A percentile compares a stretch with the other conserved stretches of the same genome.
These are phyloP conservation scores for Scolopax bukidnonensis DNA, from an alignment of 2,797 vertebrate species.

Conservation along the genomic window DNA sequence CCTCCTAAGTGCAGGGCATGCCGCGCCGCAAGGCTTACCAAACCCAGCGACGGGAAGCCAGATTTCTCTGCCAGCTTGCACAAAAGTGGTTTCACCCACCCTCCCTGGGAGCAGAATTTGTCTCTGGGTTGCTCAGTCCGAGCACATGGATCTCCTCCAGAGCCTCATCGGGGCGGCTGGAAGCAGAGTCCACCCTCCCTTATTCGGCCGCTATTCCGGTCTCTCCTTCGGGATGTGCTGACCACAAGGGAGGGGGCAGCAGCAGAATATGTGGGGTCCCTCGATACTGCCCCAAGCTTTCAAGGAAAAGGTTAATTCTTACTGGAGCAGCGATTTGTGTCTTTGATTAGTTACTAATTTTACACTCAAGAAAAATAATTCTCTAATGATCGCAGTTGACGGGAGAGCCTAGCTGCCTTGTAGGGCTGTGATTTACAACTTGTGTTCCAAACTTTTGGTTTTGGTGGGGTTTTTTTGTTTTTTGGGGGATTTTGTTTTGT, in stretches of 20 bases:
- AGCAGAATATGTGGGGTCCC: not conserved
- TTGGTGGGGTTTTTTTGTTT: no score
- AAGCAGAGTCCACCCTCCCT: not conserved
- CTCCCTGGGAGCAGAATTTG: not conserved
- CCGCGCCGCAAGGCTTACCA: not conserved
- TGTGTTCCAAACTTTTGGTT: not conserved
- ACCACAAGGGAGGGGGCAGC: not conserved
- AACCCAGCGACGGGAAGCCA: rapidly evolving
- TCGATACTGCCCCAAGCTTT: not conserved
- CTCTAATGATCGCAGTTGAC: not conserved
- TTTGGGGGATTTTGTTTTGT: no score
- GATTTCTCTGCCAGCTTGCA: not conserved
- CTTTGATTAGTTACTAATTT: slow-evolving; percentile 37
- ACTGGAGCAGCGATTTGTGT: not conserved
- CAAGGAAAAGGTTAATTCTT: slow-evolving; percentile 37
- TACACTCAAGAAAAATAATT: not conserved
- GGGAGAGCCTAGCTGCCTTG: rapidly evolving
- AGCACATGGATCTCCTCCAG: not conserved
- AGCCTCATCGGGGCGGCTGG: rapidly evolving
- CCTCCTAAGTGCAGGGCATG: rapidly evolving
- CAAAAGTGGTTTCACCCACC: not conserved
- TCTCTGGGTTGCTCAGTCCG: rapidly evolving
- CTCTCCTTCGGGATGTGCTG: not conserved
- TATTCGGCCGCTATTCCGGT: not conserved
- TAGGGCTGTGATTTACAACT: not conserved